A percentile compares a stretch with the other conserved stretches of the same genome.
These are phyloP conservation scores for Sakesphorus luctuosus DNA, from an alignment of 2,113 vertebrate species.

Conservation along the genomic window DNA sequence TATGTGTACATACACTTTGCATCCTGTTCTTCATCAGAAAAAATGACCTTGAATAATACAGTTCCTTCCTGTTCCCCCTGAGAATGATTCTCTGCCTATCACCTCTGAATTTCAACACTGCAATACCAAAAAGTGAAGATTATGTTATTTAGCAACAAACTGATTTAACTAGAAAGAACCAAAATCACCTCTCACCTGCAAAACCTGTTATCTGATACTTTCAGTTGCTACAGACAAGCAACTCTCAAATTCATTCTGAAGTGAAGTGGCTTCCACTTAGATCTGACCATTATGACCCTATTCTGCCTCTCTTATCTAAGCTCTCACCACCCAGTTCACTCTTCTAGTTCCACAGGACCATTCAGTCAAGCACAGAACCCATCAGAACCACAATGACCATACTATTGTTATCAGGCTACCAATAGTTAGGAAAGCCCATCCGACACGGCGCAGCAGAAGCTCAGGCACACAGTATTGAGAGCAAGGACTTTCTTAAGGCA, in stretches of 20 bases:
- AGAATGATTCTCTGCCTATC: not conserved
- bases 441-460: not conserved
- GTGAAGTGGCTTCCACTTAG: not conserved
- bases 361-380: not conserved
- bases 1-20: not conserved
- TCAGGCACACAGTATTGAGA: not conserved
- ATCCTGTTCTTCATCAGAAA: not conserved
- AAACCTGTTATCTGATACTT: not conserved
- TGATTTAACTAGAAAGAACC: not conserved
- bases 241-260: not conserved
- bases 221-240: not conserved
- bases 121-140: not conserved
- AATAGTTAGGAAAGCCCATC: not conserved
- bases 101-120: not conserved
- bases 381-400: accelerated
- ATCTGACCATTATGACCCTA: not conserved
- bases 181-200: not conserved
- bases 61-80: not conserved
- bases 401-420: accelerated
- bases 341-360: not conserved
- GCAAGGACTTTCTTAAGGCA: accelerated
- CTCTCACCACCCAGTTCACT: not conserved
- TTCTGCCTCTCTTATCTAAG: not conserved
- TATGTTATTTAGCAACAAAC: not conserved
- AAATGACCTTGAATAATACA: not conserved